Conservation (phyloP, 2,797 vertebrate genomes). For the Chrysocyon brachyurus region DNA sequence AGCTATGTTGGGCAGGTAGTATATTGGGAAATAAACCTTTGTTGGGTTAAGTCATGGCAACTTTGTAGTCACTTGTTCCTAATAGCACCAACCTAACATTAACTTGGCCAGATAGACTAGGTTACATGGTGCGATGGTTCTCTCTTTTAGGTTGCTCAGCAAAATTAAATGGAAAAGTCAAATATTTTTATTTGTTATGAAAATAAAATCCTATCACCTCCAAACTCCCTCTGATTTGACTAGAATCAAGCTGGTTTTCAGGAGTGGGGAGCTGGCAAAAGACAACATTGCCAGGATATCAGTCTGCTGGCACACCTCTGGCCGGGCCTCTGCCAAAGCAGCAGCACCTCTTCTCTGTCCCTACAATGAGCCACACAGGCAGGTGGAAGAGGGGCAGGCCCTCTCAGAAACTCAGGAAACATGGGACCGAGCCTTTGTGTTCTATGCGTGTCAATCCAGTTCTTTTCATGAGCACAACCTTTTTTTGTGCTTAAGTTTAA, state of each 20-base stretch:
- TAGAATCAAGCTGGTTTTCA: neutral
- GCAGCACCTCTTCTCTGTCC: neutral
- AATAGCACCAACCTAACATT: neutral
- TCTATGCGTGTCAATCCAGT: neutral
- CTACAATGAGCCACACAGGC: neutral
- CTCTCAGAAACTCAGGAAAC: neutral
- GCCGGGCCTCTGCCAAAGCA: neutral
- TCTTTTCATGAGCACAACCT: constrained; percentile 12
- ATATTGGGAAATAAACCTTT: neutral
- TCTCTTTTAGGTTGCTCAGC: neutral
- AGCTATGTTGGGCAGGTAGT: neutral
- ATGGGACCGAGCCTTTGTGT: neutral
- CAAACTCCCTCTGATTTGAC: neutral
- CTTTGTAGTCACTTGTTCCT: neutral
- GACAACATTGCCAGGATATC: neutral
- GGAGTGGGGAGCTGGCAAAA: neutral
- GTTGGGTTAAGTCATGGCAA: neutral
- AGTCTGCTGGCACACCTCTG: neutral
- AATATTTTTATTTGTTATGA: neutral
- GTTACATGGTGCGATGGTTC: neutral
- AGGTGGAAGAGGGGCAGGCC: neutral
- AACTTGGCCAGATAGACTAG: too few species aligned
- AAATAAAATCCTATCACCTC: neutral
- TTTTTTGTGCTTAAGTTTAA: constrained; percentile 66
- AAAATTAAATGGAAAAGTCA: neutral